Conservation (phyloP, 1,140 invertebrate species). For the Anagrus nilaparvatae region DNA sequence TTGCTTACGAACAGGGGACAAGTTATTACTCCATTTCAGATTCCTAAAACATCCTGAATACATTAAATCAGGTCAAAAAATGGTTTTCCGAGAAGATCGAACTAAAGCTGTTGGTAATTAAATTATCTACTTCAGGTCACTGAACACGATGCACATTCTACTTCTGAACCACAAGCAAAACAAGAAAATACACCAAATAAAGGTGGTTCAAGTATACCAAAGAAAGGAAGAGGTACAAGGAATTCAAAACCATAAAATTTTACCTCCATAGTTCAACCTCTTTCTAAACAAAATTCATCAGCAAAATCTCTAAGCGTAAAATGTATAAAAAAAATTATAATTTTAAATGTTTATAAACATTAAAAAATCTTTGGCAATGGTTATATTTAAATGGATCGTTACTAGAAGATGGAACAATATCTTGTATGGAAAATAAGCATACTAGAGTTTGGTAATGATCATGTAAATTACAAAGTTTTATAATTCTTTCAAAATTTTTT, state of each 20-base stretch:
- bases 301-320: slow-evolving; percentile 31
- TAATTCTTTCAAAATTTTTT: background rate
- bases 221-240: slow-evolving; percentile 42
- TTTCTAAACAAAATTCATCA: slow-evolving; percentile 42
- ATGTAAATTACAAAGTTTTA: slow-evolving; percentile 3
- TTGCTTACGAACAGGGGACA: slow-evolving; percentile 94
- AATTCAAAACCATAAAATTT: slow-evolving; percentile 44
- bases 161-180: slow-evolving; percentile 50
- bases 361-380: slow-evolving; percentile 66
- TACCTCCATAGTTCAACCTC: slow-evolving; percentile 33
- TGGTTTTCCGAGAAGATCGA: slow-evolving; percentile 95
- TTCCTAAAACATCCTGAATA: slow-evolving; percentile 99
- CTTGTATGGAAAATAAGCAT: slow-evolving; percentile 49
- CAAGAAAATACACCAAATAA: slow-evolving; percentile 43
- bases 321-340: no score
- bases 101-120: slow-evolving; percentile 97
- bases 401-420: slow-evolving; percentile 54
- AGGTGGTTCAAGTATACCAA: slow-evolving; percentile 28
- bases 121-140: no score
- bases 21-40: slow-evolving; percentile 87
- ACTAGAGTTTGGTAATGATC: slow-evolving; percentile 50
- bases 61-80: slow-evolving; percentile 78
- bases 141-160: slow-evolving; percentile 44
- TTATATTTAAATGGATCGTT: slow-evolving; percentile 59
- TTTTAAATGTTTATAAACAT: no score